Base-by-base conservation (phyloP, 2,797 vertebrate genomes). In the Acanthornis magna region DNA sequence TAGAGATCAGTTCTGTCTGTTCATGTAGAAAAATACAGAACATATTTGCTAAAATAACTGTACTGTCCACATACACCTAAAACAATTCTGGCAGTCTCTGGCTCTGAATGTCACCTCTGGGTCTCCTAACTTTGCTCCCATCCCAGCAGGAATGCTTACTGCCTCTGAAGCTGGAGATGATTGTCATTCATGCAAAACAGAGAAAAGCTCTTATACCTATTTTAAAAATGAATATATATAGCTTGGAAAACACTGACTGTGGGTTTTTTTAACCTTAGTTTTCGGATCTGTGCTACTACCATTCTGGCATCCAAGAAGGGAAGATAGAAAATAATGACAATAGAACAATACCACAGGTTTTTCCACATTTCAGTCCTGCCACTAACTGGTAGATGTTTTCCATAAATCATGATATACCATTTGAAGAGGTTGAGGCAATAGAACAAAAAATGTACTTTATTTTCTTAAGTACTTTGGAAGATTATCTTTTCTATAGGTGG, bases 1-100 rank as follows among this genome's bases (percentile, higher is more conserved):
- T 79, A 88, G 71, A 85, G 84, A 87, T 93, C 65, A 4, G 9
- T 93, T 78, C 58, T 91, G 48, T 51, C 74, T 62, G 42, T 23
- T 73, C 77, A 36, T 63, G 68, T 73, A 61, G 91, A 93, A 96
- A 94, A 96, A 79, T 45, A 50, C 55, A 76, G 40, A 76, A 79
- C 25, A 16, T 84, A 72, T 88, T 92, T 91, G 22, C 53, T 71
- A 90, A 91, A 86, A 71, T 57, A 91, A 16, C 53, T 23, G 4
- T 42, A 27, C n/a, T 77, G 67, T 92, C 65, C 2, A 2, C 32
- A 25, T 53, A 23, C 55, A 60, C 20, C 29, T 57, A 34, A 83
- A 92, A 38, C 17, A 55, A 8, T 57, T 85, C 47, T 86, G 66
- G 16, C 32, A 66, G 43, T 40, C 29, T 68, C 61, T 88, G 67